Conservation (phyloP, 2,113 vertebrate species). For the Scomber scombrus region DNA sequence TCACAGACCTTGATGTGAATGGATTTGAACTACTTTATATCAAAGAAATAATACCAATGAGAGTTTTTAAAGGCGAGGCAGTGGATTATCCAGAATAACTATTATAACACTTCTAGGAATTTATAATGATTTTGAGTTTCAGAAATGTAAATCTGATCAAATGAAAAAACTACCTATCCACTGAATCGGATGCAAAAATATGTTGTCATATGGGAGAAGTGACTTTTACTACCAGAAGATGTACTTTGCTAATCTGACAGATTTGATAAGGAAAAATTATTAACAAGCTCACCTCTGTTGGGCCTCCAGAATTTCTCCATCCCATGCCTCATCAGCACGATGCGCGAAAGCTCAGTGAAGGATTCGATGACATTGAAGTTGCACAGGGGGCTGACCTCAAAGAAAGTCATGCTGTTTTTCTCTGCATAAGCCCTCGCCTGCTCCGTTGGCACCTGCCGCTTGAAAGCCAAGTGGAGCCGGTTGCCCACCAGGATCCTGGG, state of each 20-base stretch:
- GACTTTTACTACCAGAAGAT: not conserved
- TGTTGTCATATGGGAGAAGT: too few relatives aligned
- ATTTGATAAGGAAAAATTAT: accelerated
- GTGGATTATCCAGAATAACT: not conserved
- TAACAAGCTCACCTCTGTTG: conserved; percentile 89
- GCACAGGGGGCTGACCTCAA: conserved; percentile 98
- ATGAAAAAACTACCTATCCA: not conserved
- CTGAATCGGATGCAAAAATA: not conserved
- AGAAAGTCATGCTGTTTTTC: conserved; percentile 99
- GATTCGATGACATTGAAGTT: conserved; percentile 99
- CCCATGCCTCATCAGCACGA: conserved; percentile 97
- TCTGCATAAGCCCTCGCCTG: conserved; percentile 96
- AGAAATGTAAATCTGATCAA: too few relatives aligned
- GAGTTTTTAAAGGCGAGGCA: not conserved
- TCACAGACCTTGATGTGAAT: not conserved
- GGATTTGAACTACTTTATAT: too few relatives aligned
- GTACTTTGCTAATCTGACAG: not conserved
- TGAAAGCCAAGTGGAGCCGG: conserved; percentile 96
- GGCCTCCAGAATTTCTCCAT: conserved; percentile 99
- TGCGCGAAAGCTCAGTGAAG: conserved; percentile 97
- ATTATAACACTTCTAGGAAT: too few relatives aligned
- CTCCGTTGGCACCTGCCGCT: conserved; percentile 96
- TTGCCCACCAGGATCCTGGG: conserved; percentile 98
- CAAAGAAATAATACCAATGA: not conserved
- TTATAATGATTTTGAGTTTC: too few relatives aligned